Conservation (phyloP, 2,113 vertebrate genomes). For the Ceuthmochares aereus region DNA sequence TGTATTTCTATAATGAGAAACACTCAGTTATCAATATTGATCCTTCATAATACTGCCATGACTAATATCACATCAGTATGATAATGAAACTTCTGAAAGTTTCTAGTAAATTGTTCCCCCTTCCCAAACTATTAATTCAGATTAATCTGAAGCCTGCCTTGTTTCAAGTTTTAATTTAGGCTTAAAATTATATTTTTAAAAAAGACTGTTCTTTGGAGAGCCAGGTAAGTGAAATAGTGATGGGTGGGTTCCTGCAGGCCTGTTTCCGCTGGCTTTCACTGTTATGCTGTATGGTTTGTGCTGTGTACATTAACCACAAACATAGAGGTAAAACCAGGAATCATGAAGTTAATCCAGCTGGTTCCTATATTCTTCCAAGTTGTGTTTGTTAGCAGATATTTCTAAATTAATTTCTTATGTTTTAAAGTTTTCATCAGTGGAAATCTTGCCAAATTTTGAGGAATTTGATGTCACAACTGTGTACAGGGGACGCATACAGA, state of each 20-base stretch:
- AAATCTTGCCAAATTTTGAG: background rate
- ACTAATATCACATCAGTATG: background rate
- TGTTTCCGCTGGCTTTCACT: background rate
- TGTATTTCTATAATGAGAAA: background rate
- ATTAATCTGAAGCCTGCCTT: background rate
- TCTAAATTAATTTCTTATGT: background rate
- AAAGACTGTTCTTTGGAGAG: background rate
- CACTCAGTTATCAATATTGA: background rate
- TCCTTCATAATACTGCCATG: background rate
- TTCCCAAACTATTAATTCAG: background rate
- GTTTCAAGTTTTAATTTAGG: background rate
- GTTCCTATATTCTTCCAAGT: background rate
- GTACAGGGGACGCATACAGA: fast-evolving
- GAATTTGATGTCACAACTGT: background rate
- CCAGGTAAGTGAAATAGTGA: background rate
- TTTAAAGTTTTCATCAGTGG: background rate
- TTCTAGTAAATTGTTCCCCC: background rate
- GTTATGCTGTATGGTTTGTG: fast-evolving
- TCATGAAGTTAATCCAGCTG: background rate
- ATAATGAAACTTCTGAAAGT: background rate
- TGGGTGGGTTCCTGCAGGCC: background rate
- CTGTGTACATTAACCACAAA: background rate
- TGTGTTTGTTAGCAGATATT: background rate
- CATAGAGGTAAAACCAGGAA: background rate
- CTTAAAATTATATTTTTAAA: background rate